A percentile compares a stretch with the other conserved stretches of the same genome.
phyloP scores from a whole-genome alignment of 2,797 vertebrate genomes.

The Agapornis canus region DNA sequence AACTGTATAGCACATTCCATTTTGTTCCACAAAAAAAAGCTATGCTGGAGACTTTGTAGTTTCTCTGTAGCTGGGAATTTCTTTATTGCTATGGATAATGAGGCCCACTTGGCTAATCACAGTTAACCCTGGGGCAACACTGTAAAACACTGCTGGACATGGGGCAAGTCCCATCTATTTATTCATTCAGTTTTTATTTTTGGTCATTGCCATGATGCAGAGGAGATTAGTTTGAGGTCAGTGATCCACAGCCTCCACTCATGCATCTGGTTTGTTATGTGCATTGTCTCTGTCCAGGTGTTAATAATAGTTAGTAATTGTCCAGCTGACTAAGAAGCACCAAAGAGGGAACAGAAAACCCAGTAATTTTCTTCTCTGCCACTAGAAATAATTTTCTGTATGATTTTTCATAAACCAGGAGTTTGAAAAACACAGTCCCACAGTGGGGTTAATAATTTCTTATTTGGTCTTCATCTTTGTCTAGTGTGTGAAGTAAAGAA shows the following conservation, averaged over 20 bases:
- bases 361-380: not conserved
- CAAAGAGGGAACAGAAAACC: not conserved
- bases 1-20: not conserved
- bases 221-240: not conserved
- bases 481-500: not conserved
- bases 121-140: not conserved
- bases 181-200: not conserved
- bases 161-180: not conserved
- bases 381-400: not conserved
- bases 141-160: not conserved
- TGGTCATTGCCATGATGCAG: not conserved
- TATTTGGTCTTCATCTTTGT: not conserved
- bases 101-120: not conserved
- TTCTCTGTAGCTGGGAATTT: not conserved
- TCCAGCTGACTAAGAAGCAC: not conserved
- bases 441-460: not conserved
- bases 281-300: not conserved
- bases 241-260: not conserved
- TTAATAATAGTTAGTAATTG: not conserved
- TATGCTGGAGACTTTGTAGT: not conserved
- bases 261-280: not conserved
- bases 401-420: not conserved
- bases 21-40: not conserved
- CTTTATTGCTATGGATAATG: not conserved
- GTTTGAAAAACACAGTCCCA: not conserved